These are phyloP conservation scores for Eristalinus sepulchralis DNA, from an alignment of 2,888 invertebrate genomes.

Conservation along the genomic window DNA sequence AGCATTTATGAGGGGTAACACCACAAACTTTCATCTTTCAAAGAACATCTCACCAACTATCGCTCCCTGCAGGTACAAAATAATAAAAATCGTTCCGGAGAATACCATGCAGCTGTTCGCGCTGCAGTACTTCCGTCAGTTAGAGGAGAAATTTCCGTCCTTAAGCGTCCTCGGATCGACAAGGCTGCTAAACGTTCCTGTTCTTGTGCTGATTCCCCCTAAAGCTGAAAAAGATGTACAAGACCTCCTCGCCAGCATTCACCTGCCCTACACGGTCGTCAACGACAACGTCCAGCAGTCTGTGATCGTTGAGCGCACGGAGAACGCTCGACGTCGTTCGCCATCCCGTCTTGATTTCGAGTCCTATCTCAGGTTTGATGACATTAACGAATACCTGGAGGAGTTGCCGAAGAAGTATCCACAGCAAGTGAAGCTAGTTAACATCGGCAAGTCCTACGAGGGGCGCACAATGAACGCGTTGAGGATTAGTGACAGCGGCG, in stretches of 20 bases:
- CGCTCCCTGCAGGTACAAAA: slow-evolving; percentile 38
- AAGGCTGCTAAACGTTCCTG: slow-evolving; percentile 25
- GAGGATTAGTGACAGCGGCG: slow-evolving; percentile 82
- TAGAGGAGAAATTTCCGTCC: slow-evolving; percentile 13
- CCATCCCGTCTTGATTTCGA: slow-evolving; percentile 53
- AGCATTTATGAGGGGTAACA: slow-evolving; percentile 54
- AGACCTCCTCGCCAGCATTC: background rate
- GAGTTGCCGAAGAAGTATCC: slow-evolving; percentile 81
- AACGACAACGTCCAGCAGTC: slow-evolving; percentile 21
- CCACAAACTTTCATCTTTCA: background rate
- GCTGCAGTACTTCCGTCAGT: background rate
- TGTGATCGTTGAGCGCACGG: slow-evolving; percentile 18
- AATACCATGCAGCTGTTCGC: slow-evolving; percentile 12
- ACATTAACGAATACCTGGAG: slow-evolving; percentile 82
- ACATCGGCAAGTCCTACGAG: slow-evolving; percentile 84
- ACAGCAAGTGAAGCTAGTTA: slow-evolving; percentile 81
- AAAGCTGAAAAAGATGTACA: slow-evolving; percentile 15
- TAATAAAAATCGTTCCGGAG: slow-evolving; percentile 40
- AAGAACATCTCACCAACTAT: background rate
- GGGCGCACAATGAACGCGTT: slow-evolving; percentile 82
- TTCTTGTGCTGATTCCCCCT: slow-evolving; percentile 43
- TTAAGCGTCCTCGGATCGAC: slow-evolving; percentile 38
- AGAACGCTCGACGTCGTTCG: slow-evolving; percentile 31
- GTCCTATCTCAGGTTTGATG: slow-evolving; percentile 74
- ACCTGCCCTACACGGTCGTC: slow-evolving; percentile 20